Evolutionary conservation across 1,140 invertebrate species (phyloP), one percentile per base, ranked within the genome.

Genomic region (Drosophila mauritiana): DNA sequence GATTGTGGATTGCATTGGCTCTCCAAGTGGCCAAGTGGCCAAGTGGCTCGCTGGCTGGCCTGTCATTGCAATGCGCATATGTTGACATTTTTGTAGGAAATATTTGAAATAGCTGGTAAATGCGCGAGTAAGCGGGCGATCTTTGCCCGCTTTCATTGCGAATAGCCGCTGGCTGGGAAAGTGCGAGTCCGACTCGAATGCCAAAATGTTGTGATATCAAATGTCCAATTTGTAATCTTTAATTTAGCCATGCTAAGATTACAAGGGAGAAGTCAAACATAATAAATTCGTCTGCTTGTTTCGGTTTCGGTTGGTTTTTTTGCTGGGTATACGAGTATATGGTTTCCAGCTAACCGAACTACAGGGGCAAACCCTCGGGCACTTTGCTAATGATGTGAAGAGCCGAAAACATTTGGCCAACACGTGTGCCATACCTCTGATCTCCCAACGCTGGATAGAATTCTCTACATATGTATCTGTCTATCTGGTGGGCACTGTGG

Each of bases 181-280:
- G 81, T 85, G 77, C 73, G 40, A 48, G 37, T 48, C 52, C 62
- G 57, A 68, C 54, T 45, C 68, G 64, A 75, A 72, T 85, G 67
- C 75, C 78, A 81, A 78, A 81, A 80, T 56, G 78, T 68, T 69
- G 55, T 64, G 68, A 79, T 84, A 70, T 84, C 68, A 78, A 85
- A 81, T 74, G 79, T 85, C 67, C 78, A 80, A 84, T 85, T 85
- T 85, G 80, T 80, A 85, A 85, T 69, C 81, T n/a, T n/a, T n/a
- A n/a, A 86, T 86, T 82, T 82, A 72, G 76, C 70, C 70, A 78
- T 76, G 20, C 65, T 76, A 56, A 54, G 62, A 73, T 65, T 79
- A 74, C 54, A 67, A 42, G 51, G 27, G 25, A 52, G 69, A 52
- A 73, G 42, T 22, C 22, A 34, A 48, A 48, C 25, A 69, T 40